Percentiles rank a stretch among this genome's conserved stretches.
phyloP scores from a whole-genome alignment of 1,140 invertebrate species.

The Pantala flavescens region DNA sequence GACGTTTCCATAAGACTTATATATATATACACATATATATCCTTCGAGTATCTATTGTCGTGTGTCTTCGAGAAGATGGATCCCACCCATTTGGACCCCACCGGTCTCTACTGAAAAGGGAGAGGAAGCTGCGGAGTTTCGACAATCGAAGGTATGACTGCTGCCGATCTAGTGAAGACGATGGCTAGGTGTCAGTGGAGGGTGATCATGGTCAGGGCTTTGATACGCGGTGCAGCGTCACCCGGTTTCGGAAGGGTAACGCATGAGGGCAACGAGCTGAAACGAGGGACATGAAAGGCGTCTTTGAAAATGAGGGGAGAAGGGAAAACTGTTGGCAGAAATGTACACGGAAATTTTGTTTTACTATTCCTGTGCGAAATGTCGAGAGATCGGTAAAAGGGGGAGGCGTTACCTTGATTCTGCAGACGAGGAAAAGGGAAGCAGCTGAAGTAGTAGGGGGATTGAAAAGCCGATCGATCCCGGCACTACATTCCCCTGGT shows the following conservation, averaged over 20 bases:
- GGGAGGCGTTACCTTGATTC: neutral
- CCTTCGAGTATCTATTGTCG: too few species aligned
- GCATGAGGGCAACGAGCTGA: neutral
- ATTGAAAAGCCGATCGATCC: too few species aligned
- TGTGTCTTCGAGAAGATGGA: neutral
- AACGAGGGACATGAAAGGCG: neutral
- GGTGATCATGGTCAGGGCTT: neutral
- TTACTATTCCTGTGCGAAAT: neutral
- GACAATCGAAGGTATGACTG: neutral
- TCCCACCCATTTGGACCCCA: neutral
- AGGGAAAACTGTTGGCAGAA: neutral
- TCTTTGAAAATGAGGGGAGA: neutral
- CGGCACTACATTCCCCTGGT: too few species aligned
- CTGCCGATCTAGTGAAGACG: neutral
- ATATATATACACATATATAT: too few species aligned
- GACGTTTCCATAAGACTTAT: neutral
- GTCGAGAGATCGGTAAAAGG: neutral
- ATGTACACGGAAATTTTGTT: neutral
- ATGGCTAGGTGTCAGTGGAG: neutral
- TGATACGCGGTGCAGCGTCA: neutral
- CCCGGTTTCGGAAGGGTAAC: neutral
- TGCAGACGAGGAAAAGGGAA: neutral
- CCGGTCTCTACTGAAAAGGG: neutral
- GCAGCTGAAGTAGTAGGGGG: neutral
- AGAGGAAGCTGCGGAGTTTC: neutral